Base-by-base conservation (phyloP, 2,888 invertebrate genomes). In the Agrotis ipsilon region DNA sequence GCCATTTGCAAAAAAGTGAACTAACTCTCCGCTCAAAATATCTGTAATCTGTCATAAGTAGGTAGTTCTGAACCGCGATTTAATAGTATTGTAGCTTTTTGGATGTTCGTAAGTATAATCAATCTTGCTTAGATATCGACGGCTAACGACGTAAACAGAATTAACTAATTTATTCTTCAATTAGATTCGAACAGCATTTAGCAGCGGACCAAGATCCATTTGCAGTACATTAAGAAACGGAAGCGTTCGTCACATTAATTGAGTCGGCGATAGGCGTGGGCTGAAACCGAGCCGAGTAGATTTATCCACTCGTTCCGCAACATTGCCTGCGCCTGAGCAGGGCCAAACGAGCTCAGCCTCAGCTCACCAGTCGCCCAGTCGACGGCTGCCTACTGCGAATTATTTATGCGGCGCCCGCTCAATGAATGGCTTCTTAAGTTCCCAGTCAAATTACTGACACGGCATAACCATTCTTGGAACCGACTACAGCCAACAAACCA, bases 221-320 rank as follows among this genome's bases (percentile, higher is more conserved):
- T 61, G 70, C 70, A 74, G 43, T 70, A 57, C 63, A 82, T 83
- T 83, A 85, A 86, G 82, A 88, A 90, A 89, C 92, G 91, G 92
- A 92, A 91, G 91, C 87, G 85, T 86, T 83, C 80, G 87, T 86
- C 85, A 88, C 84, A 83, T 87, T 90, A 91, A 92, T 93, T 90
- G 89, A 90, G 87, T 85, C 80, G 86, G 82, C 83, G 87, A 86
- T 88, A 89, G 90, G 92, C 90, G 93, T 93, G 91, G 93, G 92
- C 73, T 82, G 78, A 64, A 79, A 77, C 75, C 63, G 77, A 83
- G 83, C 72, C 69, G 54, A 77, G 69, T 86, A n/a, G n/a, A 87
- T 83, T 80, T 85, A 80, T 85, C 79, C 81, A 79, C 80, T 81
- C 85, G 92, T 93, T 92, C 90, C 87, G 90, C 91, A 87, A 90